Evolutionary conservation across 1,140 invertebrate genomes (phyloP).

Genomic region (Probaryconus sp.): DNA sequence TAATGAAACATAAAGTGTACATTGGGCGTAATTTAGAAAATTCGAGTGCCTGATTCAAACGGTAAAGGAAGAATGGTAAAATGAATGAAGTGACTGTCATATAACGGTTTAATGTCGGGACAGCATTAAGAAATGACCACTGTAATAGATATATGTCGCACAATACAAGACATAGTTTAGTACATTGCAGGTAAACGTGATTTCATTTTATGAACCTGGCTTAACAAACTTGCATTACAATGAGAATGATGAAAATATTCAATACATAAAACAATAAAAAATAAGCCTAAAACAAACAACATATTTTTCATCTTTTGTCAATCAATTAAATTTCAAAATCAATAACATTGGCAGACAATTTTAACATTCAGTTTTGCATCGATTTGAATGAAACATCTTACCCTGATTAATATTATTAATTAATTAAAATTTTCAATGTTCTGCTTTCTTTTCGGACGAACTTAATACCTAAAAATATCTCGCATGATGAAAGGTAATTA

Average conservation of each 20-base stretch:
- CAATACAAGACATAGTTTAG: constrained; percentile 4
- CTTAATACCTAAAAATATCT: too few relatives aligned
- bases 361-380: too few relatives aligned
- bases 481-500: too few relatives aligned
- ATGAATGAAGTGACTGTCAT: constrained; percentile 18
- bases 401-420: too few relatives aligned
- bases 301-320: too few relatives aligned
- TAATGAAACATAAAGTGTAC: not conserved
- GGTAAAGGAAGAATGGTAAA: constrained; percentile 9
- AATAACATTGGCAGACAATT: too few relatives aligned
- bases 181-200: constrained; percentile 1
- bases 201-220: constrained; percentile 6
- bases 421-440: too few relatives aligned
- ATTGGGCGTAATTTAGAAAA: constrained; percentile 2
- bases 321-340: too few relatives aligned
- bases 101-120: constrained; percentile 42
- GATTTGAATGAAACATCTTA: too few relatives aligned
- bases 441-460: too few relatives aligned
- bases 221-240: constrained; percentile 1
- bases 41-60: not conserved
- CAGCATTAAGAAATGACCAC: constrained; percentile 31
- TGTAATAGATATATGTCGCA: constrained; percentile 23
- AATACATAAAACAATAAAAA: too few relatives aligned
- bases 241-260: constrained; percentile 9
- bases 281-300: too few relatives aligned